Evolutionary conservation across 2,113 vertebrate genomes (phyloP), one percentile per base, ranked within the genome.

Genomic region (Callipepla squamata): DNA sequence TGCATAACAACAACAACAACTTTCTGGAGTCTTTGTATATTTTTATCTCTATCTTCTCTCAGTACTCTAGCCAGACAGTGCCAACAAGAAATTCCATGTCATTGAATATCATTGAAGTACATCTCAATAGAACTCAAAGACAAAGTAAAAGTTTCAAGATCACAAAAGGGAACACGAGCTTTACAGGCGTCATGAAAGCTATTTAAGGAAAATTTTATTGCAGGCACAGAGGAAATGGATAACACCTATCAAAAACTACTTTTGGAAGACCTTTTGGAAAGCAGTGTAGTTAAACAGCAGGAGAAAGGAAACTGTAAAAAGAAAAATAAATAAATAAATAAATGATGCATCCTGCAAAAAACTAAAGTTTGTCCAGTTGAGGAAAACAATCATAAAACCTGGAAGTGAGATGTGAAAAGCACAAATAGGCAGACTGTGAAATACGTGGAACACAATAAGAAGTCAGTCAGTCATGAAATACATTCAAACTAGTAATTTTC

Each of bases 201-300:
- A 53, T 82, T 89, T 79, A 65, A 81, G 85, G 62, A 91, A 93
- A 91, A 73, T 89, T 85, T 38, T 79, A 73, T 73, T 91, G 66
- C 34, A 9, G n/a, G 44, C 74, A 85, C 53, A 58, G 58, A 95
- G 53, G 70, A 95, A 89, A 87, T 69, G 75, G 74, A 76, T 95
- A 66, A 30, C 18, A 69, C 66, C 48, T 91, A 95, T 81, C 78
- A 91, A 92, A 92, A 94, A 61, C 19, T 70, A 44, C 69, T 84
- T 89, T 65, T 68, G 74, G 76, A 73, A 61, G 66, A 87, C 75
- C 16, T 53, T 85, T 73, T 0, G 4, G 58, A 89, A 92, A 68
- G 38, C 13, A 84, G 48, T 20, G 10, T 32, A 84, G 59, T 93
- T 93, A 84, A 89, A 63, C 51, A 81, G 47, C 57, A 90, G 61